Evolutionary conservation across 2,113 vertebrate species (phyloP).

Genomic region (Vireo altiloquus): DNA sequence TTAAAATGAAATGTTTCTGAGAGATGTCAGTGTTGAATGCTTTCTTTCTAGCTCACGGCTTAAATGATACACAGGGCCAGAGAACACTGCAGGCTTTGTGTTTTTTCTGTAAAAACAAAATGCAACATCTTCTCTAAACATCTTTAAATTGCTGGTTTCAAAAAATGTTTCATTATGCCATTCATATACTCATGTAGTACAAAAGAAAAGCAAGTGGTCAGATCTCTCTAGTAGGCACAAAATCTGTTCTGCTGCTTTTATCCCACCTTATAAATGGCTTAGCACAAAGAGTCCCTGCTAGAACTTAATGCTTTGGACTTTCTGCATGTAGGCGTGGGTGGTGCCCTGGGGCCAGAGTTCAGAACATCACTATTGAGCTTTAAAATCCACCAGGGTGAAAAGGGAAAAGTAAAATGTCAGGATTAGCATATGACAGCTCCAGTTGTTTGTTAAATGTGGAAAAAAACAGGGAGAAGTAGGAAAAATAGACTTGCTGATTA

Average conservation of each 20-base stretch:
- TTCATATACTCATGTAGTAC: not conserved
- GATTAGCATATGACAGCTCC: not conserved
- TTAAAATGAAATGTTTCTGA: not conserved
- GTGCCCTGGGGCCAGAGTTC: not conserved
- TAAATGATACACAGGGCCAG: not conserved
- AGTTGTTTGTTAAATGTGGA: not conserved
- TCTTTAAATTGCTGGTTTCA: not conserved
- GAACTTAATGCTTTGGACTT: not conserved
- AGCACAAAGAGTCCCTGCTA: not conserved
- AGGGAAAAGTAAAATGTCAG: not conserved
- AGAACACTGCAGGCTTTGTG: not conserved
- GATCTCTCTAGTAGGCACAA: not conserved
- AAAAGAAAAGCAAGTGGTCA: not conserved
- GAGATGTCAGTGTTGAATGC: not conserved
- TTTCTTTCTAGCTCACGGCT: not conserved
- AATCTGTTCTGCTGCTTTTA: not conserved
- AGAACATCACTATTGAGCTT: not conserved
- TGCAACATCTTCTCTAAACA: not conserved
- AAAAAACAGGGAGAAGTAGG: not conserved
- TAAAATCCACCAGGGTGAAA: not conserved
- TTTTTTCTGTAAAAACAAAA: not conserved
- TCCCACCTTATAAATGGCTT: not conserved
- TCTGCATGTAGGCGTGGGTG: not conserved
- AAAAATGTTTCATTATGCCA: not conserved
- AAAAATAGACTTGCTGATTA: not conserved